Conservation (phyloP, 1,140 invertebrate species). For the Manduca sexta region DNA sequence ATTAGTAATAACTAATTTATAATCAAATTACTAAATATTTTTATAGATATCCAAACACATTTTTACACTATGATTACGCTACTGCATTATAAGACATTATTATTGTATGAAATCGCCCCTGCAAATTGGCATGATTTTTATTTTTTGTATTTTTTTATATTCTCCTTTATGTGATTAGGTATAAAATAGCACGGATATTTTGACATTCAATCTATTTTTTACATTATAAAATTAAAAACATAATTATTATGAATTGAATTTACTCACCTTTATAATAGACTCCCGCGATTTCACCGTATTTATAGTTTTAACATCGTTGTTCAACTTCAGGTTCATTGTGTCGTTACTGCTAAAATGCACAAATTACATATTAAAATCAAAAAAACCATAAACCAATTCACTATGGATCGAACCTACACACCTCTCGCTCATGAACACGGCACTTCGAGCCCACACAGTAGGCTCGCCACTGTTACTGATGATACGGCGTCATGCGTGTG, state of each 20-base stretch:
- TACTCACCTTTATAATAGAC: constrained; percentile 45
- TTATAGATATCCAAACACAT: too few relatives aligned
- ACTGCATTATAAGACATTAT: too few relatives aligned
- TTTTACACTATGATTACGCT: too few relatives aligned
- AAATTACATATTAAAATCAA: constrained; percentile 3
- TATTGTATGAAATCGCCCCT: too few relatives aligned
- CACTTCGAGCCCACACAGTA: background rate
- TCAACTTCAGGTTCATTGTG: constrained; percentile 62
- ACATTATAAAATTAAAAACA: background rate
- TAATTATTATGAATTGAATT: background rate
- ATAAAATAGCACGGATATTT: too few relatives aligned
- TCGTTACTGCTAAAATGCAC: constrained; percentile 26
- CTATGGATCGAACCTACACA: constrained; percentile 20
- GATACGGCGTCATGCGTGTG: constrained; percentile 34
- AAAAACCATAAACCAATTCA: background rate
- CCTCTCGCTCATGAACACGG: constrained; percentile 35
- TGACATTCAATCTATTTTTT: too few relatives aligned
- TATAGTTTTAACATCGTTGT: constrained; percentile 53
- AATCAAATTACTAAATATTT: too few relatives aligned
- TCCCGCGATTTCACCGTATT: constrained; percentile 31
- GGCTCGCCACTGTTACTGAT: background rate
- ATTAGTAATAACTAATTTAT: too few relatives aligned
- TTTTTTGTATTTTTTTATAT: too few relatives aligned
- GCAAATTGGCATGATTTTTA: too few relatives aligned
- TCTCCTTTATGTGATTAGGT: too few relatives aligned